These are phyloP conservation scores for Tromatobia lineatoria DNA, from an alignment of 2,888 invertebrate genomes.

Conservation along the genomic window DNA sequence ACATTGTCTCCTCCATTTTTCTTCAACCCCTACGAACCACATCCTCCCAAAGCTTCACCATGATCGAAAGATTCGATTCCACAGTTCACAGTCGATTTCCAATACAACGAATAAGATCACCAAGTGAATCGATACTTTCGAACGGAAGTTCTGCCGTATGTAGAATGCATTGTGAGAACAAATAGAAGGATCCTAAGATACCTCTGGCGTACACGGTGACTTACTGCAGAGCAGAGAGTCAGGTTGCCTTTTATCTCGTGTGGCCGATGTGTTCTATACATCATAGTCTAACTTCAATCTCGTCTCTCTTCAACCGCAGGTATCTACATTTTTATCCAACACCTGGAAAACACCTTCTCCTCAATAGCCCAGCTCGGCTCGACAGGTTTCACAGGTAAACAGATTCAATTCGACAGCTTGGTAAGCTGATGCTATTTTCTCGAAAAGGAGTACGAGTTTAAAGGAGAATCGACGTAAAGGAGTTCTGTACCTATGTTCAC, in stretches of 20 bases:
- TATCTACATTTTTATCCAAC: slow-evolving; percentile 51
- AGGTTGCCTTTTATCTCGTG: background rate
- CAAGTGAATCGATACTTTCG: background rate
- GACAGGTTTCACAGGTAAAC: slow-evolving; percentile 5
- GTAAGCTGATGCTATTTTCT: slow-evolving; percentile 29
- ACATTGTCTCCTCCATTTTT: slow-evolving; percentile 31
- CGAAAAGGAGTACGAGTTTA: slow-evolving; percentile 16
- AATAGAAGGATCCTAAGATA: background rate
- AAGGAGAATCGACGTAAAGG: slow-evolving; percentile 37
- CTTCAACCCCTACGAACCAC: slow-evolving; percentile 34
- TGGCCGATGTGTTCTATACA: background rate
- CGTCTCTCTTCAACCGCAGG: background rate
- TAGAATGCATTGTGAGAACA: background rate
- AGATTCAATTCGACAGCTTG: slow-evolving; percentile 47
- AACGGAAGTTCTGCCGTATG: background rate
- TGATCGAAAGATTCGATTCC: slow-evolving; percentile 24
- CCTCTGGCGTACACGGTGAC: background rate
- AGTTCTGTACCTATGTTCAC: slow-evolving; percentile 23
- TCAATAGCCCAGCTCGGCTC: slow-evolving; percentile 5
- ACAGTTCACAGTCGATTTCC: slow-evolving; percentile 44
- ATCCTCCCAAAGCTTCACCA: slow-evolving; percentile 5
- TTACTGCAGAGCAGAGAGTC: background rate
- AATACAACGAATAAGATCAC: background rate
- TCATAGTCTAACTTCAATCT: slow-evolving; percentile 2
- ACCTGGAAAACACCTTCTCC: slow-evolving; percentile 36